Evolutionary conservation across 2,888 invertebrate genomes (phyloP).

Genomic region (Iphiclides podalirius): DNA sequence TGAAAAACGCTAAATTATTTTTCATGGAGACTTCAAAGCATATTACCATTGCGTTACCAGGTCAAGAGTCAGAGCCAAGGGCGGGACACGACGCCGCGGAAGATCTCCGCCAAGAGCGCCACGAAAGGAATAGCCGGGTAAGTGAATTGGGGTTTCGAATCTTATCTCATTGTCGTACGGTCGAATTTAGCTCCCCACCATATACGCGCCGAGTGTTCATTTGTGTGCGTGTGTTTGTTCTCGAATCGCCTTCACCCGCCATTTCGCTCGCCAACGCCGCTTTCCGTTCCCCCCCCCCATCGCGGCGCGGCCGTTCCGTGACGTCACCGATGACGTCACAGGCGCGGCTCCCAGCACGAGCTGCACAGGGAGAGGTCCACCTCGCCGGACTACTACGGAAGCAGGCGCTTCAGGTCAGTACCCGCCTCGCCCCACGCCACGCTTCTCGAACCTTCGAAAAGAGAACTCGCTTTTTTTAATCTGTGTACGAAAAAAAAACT

Average conservation of each 20-base stretch:
- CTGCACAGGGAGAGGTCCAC: conserved; percentile 83
- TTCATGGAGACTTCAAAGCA: no score
- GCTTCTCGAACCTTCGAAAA: no score
- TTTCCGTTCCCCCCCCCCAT: no score
- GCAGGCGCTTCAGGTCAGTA: conserved; percentile 89
- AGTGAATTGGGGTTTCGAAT: conserved; percentile 51
- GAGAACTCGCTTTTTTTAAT: no score
- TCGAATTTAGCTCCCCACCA: conserved; percentile 6
- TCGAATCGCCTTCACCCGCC: background rate
- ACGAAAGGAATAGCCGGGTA: conserved; percentile 73
- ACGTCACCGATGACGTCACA: conserved; percentile 47
- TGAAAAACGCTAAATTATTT: no score
- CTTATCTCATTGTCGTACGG: conserved; percentile 26
- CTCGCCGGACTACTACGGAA: conserved; percentile 86
- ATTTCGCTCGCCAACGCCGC: background rate
- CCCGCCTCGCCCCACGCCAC: conserved; percentile 21
- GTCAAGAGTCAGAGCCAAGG: conserved; percentile 71
- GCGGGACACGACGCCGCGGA: conserved; percentile 78
- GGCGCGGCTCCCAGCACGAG: conserved; percentile 88
- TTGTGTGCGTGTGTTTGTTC: conserved; percentile 3
- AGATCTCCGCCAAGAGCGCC: conserved; percentile 82
- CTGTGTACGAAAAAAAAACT: no score
- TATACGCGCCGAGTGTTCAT: background rate
- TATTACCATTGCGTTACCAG: conserved; percentile 79
- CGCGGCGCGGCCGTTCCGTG: conserved; percentile 17